These are phyloP conservation scores for Baryphthengus martii DNA, from an alignment of 2,113 vertebrate species.

Conservation along the genomic window DNA sequence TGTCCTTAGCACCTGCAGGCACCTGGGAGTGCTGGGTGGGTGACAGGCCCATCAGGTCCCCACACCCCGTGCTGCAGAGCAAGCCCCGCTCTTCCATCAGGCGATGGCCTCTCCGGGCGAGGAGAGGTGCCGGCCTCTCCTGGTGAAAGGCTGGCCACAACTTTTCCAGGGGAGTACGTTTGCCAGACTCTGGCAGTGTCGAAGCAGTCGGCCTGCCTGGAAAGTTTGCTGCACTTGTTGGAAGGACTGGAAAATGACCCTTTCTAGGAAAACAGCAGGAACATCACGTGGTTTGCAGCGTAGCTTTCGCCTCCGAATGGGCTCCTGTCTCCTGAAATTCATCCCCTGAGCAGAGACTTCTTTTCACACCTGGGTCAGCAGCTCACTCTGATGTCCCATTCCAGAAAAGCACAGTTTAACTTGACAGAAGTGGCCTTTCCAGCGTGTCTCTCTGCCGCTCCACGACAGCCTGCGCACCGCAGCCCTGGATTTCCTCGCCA, in stretches of 20 bases:
- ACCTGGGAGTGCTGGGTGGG: neutral
- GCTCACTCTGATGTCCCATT: neutral
- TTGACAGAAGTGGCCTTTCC: neutral
- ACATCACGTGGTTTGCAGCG: neutral
- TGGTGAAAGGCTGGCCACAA: neutral
- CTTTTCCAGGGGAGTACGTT: neutral
- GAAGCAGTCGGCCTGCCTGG: neutral
- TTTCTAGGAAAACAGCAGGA: neutral
- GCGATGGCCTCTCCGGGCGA: too few relatives aligned
- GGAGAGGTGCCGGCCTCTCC: neutral
- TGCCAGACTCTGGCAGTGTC: neutral
- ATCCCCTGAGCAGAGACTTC: neutral
- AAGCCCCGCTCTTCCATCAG: neutral
- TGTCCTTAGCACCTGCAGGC: neutral
- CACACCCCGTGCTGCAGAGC: rapidly evolving
- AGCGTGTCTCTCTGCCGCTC: neutral
- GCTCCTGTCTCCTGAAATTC: neutral
- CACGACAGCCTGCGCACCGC: neutral
- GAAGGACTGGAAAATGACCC: neutral
- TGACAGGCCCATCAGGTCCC: neutral
- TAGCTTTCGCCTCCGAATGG: neutral
- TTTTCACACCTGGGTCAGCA: neutral
- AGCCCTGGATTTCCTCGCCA: neutral
- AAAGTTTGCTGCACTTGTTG: neutral
- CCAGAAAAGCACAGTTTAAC: neutral